Conservation (phyloP, 2,113 vertebrate species). For the Crotalus tigris region DNA sequence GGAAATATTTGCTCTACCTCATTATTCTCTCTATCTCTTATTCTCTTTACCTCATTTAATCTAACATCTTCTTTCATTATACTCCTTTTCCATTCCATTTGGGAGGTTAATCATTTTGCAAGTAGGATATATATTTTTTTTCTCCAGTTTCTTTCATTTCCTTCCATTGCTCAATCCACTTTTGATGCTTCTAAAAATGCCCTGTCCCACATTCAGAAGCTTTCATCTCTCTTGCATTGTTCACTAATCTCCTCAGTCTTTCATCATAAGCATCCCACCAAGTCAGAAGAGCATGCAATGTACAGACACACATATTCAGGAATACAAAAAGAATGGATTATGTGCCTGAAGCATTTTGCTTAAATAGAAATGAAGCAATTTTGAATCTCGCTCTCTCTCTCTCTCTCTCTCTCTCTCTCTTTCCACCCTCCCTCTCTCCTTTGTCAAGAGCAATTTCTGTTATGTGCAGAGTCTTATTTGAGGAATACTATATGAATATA, state of each 20-base stretch:
- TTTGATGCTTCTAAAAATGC: not conserved
- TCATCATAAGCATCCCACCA: not conserved
- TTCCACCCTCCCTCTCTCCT: not conserved
- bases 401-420: too few species aligned
- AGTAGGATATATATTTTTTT: not conserved
- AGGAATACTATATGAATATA: not conserved
- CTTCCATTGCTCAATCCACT: not conserved
- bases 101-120: not conserved
- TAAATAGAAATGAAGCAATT: not conserved
- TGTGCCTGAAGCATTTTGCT: not conserved
- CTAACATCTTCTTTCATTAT: not conserved
- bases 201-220: not conserved
- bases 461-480: not conserved
- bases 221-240: not conserved
- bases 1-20: not conserved
- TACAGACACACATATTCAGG: not conserved
- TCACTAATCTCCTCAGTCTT: not conserved
- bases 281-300: not conserved
- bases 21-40: not conserved
- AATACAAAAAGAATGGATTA: not conserved
- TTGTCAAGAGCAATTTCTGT: not conserved
- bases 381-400: not conserved
- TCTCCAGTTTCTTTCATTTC: not conserved
- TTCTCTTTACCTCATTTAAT: not conserved
- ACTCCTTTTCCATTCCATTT: not conserved